Evolutionary conservation across 2,113 vertebrate species (phyloP).

Genomic region (Galbula dea): DNA sequence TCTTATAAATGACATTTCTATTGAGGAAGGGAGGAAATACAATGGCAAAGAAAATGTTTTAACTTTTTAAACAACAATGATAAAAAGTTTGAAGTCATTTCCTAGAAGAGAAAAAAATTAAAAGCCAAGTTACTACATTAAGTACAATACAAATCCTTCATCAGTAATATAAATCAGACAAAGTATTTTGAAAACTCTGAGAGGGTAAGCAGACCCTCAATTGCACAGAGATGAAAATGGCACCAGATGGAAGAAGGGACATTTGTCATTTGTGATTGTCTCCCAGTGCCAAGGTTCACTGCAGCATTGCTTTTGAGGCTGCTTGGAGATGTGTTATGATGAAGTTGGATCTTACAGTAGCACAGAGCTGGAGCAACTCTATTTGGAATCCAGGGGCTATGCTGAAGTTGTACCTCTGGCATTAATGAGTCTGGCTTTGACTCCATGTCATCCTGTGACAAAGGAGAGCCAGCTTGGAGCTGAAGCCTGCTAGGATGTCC

Average conservation of each 20-base stretch:
- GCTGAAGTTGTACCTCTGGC: not conserved
- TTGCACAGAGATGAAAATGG: not conserved
- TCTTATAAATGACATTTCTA: conserved; percentile 16
- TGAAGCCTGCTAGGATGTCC: not conserved
- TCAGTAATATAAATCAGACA: not conserved
- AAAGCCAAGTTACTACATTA: not conserved
- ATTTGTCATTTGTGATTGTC: not conserved
- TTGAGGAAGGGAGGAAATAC: conserved; percentile 9
- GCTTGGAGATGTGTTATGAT: not conserved
- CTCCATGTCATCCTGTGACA: not conserved
- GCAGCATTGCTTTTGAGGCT: accelerated
- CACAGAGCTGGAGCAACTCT: not conserved
- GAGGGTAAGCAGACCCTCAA: not conserved
- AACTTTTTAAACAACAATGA: not conserved
- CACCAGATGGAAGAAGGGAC: not conserved
- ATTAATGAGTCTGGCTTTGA: accelerated
- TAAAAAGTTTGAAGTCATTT: not conserved
- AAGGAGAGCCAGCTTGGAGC: not conserved
- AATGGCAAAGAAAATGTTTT: not conserved
- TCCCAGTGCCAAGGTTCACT: not conserved
- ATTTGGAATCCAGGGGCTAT: not conserved
- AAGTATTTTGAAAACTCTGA: not conserved
- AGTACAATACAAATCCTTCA: not conserved
- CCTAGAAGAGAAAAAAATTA: not conserved
- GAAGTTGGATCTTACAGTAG: not conserved